Base-by-base conservation (phyloP, 2,797 vertebrate species). In the Coilia nasus region DNA sequence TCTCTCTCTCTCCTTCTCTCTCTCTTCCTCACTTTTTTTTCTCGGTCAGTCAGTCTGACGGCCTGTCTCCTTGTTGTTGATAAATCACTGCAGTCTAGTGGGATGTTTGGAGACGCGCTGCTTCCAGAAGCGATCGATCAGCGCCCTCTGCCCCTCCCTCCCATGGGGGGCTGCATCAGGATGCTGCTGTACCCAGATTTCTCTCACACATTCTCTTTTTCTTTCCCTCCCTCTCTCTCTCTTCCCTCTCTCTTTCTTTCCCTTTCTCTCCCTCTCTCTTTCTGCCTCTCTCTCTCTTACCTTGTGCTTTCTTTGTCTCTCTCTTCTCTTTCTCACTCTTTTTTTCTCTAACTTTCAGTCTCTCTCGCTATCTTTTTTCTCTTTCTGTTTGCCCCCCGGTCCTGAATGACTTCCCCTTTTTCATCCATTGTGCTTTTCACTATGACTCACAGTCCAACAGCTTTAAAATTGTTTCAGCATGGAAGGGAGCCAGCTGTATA, bases 51-150 rank as follows among this genome's bases (percentile, higher is more conserved):
- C 59, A 0, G 19, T 17, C 15, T 23, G 21, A 83, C 41, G n/a
- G n/a, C 59, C 60, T 83, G 83, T 67, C 71, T 28, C 81, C 78
- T 23, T 75, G 41, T 11, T 82, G 50, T 82, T 75, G 67, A 75
- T 75, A 75, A 75, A 75, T 75, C 67, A 75, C 67, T 75, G 67
- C 67, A 35, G 67, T 75, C 67, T 75, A 75, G 67, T 75, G 67
- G 67, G 67, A 28, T 75, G 67, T 75, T 75, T 75, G 67, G 67
- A 75, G 67, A 75, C 67, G 67, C 67, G 67, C 67, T 6, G 67
- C 67, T 75, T 41, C 67, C 67, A 75, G 25, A 19, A 31, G 67
- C 28, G 67, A 75, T 75, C 67, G 67, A 75, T 75, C 67, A 75
- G 67, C 28, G 25, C 12, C 67, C 28, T 28, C 28, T 75, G 31